These are phyloP conservation scores for Neopipo cinnamomea DNA, from an alignment of 2,113 vertebrate species.

Conservation along the genomic window DNA sequence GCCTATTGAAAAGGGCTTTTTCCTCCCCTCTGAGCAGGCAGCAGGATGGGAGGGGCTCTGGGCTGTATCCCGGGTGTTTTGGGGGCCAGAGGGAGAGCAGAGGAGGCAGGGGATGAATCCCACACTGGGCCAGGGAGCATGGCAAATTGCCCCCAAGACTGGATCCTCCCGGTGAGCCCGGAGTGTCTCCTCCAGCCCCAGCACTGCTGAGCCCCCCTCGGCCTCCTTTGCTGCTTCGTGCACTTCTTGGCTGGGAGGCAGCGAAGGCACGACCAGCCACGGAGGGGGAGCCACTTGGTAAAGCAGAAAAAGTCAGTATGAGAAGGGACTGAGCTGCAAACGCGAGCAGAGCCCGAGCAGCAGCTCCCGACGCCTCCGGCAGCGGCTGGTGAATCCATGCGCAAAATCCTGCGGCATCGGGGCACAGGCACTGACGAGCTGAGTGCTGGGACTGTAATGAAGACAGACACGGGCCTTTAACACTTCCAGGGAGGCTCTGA, in stretches of 20 bases:
- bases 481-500: neutral
- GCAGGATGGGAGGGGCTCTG: accelerated
- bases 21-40: neutral
- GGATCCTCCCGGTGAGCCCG: neutral
- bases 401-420: neutral
- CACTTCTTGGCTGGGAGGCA: neutral
- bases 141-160: neutral
- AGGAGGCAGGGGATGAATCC: neutral
- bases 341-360: neutral
- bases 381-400: neutral
- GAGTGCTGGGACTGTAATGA: neutral
- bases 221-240: neutral
- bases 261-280: neutral
- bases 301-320: neutral
- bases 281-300: neutral
- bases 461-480: neutral
- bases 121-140: neutral
- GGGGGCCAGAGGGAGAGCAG: neutral
- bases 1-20: neutral
- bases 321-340: neutral
- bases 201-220: neutral
- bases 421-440: neutral
- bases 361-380: neutral
- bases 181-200: neutral
- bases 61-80: neutral